Conservation (phyloP, 2,888 invertebrate species). For the Mongoloraphidia duomilia region DNA sequence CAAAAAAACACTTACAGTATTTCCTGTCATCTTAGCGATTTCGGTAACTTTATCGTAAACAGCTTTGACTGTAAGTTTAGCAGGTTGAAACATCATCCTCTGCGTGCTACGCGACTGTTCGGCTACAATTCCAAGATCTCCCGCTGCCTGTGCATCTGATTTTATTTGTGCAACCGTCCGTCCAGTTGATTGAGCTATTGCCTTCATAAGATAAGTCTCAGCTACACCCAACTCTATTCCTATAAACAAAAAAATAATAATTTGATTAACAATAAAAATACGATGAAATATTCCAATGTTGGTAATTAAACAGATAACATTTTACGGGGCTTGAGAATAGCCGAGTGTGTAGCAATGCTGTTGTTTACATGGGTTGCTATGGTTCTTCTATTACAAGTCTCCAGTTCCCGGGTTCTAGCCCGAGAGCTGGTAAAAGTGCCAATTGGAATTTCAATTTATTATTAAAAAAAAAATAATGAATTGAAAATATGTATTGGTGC, state of each 20-base stretch:
- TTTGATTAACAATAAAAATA: no score
- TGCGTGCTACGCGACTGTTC: conserved; percentile 74
- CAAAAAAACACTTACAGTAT: conserved; percentile 35
- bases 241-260: conserved; percentile 16
- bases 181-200: conserved; percentile 81
- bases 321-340: no score
- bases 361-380: no score
- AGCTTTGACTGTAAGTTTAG: conserved; percentile 52
- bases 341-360: no score
- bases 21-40: conserved; percentile 74
- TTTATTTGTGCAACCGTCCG: conserved; percentile 73
- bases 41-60: conserved; percentile 78
- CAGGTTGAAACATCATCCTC: conserved; percentile 74
- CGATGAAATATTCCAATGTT: no score
- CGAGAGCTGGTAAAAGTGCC: no score
- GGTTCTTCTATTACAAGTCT: no score
- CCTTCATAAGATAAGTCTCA: conserved; percentile 87
- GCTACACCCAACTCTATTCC: conserved; percentile 83
- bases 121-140: conserved; percentile 86
- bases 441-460: no score
- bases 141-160: conserved; percentile 50
- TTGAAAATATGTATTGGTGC: no score
- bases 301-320: no score
- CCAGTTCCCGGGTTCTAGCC: no score
- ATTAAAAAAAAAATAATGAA: no score